These are phyloP conservation scores for Echinometra lucunter DNA, from an alignment of 53 echinoderm and acorn worm species.

Conservation along the genomic window DNA sequence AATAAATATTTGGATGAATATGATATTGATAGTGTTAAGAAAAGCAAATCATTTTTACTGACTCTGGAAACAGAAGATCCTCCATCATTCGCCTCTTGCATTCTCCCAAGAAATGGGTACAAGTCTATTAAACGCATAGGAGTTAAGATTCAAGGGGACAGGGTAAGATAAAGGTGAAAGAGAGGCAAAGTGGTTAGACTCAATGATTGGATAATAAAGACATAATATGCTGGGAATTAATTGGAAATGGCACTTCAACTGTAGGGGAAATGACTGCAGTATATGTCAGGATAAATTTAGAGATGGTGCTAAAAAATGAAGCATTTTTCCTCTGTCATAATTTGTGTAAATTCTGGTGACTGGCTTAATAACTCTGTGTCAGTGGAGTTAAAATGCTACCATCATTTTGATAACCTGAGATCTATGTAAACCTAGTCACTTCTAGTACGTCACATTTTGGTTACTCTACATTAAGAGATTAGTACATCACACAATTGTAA, in stretches of 20 bases:
- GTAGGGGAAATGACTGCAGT: not conserved
- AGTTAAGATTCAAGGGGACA: not conserved
- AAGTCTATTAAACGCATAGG: constrained; percentile 21
- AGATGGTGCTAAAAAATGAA: not conserved
- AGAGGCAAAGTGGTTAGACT: not conserved
- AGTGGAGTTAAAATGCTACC: not conserved
- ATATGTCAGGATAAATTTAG: not conserved
- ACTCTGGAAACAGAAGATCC: constrained; percentile 53
- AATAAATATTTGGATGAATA: not conserved
- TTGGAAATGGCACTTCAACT: not conserved
- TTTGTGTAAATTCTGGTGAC: not conserved
- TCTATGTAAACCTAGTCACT: not conserved
- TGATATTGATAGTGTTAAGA: not conserved
- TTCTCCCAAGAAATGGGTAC: constrained; percentile 21
- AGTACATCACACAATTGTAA: not conserved
- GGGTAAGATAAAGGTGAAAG: not conserved
- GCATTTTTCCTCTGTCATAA: no score
- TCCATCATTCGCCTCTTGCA: constrained; percentile 36
- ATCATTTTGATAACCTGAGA: not conserved
- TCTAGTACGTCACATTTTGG: not conserved
- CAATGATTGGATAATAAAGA: not conserved
- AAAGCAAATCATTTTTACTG: constrained; percentile 46
- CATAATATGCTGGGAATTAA: not conserved
- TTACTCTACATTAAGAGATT: not conserved
- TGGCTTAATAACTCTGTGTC: not conserved